Evolutionary conservation across 2,888 invertebrate species (phyloP).

Genomic region (Adelphocoris suturalis): DNA sequence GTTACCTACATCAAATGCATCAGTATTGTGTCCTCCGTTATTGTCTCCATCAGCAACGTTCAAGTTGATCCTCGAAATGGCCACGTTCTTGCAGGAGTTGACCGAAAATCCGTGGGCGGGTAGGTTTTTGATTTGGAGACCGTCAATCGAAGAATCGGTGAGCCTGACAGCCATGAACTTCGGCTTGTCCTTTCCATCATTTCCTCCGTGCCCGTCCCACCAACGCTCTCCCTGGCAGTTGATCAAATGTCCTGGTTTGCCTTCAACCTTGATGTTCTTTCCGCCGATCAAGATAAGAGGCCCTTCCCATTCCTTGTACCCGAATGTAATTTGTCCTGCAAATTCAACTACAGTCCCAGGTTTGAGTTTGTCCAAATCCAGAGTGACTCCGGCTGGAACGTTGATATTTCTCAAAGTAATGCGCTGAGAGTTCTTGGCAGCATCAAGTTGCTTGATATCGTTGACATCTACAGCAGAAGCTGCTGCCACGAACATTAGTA

Average conservation of each 20-base stretch:
- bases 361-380: slow-evolving; percentile 17
- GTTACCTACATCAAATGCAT: slow-evolving; percentile 50
- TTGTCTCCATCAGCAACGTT: background rate
- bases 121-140: slow-evolving; percentile 5
- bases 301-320: slow-evolving; percentile 46
- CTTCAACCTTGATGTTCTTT: slow-evolving; percentile 9
- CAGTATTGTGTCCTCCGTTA: slow-evolving; percentile 51
- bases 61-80: background rate
- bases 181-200: slow-evolving; percentile 40
- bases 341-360: slow-evolving; percentile 34
- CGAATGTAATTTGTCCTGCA: slow-evolving; percentile 13
- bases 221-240: slow-evolving; percentile 34
- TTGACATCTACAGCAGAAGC: slow-evolving; percentile 20
- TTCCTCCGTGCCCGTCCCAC: slow-evolving; percentile 36
- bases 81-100: background rate
- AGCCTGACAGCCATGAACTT: slow-evolving; percentile 1
- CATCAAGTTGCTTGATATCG: slow-evolving; percentile 10
- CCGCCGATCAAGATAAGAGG: slow-evolving; percentile 16
- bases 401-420: background rate
- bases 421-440: background rate
- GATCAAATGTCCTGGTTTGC: background rate
- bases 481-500: background rate
- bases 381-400: slow-evolving; percentile 35
- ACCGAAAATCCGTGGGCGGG: slow-evolving; percentile 23
- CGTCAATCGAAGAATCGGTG: background rate